phyloP scores from a whole-genome alignment of 2,797 vertebrate species.

The Tapera naevia region DNA sequence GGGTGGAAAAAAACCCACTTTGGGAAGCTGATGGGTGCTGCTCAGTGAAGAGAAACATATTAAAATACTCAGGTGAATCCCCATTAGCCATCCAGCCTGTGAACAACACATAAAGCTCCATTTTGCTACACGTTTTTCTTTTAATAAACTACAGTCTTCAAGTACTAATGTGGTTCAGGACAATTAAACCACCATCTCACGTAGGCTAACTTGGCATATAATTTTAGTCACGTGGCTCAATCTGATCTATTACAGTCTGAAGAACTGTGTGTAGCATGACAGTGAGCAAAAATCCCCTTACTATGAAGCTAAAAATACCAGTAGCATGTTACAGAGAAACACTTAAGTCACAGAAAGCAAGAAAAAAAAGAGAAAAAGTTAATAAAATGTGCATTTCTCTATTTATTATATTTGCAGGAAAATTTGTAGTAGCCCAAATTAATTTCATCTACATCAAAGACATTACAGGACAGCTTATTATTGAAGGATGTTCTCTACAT shows the following conservation, averaged over 20 bases:
- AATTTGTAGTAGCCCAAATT: neutral
- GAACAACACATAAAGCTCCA: neutral
- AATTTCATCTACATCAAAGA: neutral
- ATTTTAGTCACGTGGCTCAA: conserved; percentile 41
- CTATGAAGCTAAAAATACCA: conserved; percentile 65
- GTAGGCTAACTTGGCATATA: conserved; percentile 46
- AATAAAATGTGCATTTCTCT: conserved; percentile 1
- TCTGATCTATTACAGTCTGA: conserved; percentile 31
- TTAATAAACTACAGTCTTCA: conserved; percentile 24
- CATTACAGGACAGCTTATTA: neutral
- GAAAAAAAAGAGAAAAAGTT: neutral
- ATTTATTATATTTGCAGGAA: neutral
- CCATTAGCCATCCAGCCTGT: neutral
- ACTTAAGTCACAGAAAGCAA: neutral
- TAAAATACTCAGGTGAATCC: neutral
- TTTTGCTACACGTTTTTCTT: neutral
- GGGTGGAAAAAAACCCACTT: conserved; percentile 7
- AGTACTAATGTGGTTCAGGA: conserved; percentile 18
- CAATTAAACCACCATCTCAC: conserved; percentile 61
- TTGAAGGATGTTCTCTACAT: neutral
- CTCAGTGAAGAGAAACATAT: conserved; percentile 29
- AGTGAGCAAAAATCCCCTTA: neutral
- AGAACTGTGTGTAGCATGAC: conserved; percentile 39
- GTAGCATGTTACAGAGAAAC: neutral
- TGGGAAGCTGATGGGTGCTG: conserved; percentile 17